These are phyloP conservation scores for Neomonachus schauinslandi DNA, from an alignment of 2,113 vertebrate genomes.

Conservation along the genomic window DNA sequence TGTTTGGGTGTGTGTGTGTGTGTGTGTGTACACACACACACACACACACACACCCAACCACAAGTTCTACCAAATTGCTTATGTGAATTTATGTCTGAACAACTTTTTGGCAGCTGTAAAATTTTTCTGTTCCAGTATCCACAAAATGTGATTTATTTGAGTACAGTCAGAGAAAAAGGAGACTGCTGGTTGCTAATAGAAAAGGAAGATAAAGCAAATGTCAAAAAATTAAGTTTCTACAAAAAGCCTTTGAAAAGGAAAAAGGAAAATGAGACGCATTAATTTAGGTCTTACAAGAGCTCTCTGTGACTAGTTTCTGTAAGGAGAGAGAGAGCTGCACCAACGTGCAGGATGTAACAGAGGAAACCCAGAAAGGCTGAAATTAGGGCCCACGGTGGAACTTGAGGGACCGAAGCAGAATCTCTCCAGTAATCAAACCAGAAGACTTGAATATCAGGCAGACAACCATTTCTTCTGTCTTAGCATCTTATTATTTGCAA, in stretches of 20 bases:
- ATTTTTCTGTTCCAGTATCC: constrained; percentile 31
- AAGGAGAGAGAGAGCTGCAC: not conserved
- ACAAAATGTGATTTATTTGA: constrained; percentile 54
- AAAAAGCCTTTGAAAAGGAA: not conserved
- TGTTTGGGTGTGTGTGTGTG: no score
- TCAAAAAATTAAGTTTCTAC: constrained; percentile 5
- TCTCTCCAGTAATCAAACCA: not conserved
- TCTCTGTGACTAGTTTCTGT: not conserved
- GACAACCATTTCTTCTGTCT: not conserved
- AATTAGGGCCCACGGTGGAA: not conserved
- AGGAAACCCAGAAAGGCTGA: not conserved
- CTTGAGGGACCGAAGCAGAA: not conserved
- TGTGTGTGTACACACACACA: no score
- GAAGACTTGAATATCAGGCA: not conserved
- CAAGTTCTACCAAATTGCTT: not conserved
- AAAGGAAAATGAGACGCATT: not conserved
- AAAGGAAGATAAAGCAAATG: constrained; percentile 31
- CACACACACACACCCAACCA: not conserved
- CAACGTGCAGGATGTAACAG: not conserved
- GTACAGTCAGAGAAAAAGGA: constrained; percentile 30
- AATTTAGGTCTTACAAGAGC: not conserved
- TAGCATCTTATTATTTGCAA: not conserved
- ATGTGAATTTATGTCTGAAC: constrained; percentile 40
- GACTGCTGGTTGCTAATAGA: constrained; percentile 1
- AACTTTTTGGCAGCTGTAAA: constrained; percentile 45